phyloP scores from a whole-genome alignment of 1,140 invertebrate genomes.

The Prorops nasuta region DNA sequence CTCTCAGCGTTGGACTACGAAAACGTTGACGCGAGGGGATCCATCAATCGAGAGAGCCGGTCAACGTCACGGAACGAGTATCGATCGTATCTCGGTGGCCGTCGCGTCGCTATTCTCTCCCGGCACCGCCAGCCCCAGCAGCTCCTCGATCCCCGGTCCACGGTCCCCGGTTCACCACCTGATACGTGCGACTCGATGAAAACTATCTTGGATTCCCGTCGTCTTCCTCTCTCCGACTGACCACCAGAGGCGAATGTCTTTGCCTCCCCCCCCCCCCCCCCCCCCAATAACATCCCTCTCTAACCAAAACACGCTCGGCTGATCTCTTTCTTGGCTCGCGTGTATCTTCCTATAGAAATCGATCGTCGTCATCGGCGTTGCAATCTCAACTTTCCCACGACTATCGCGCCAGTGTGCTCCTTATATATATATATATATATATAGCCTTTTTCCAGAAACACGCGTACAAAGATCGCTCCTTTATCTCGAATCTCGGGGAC shows the following conservation, averaged over 20 bases:
- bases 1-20: slow-evolving; percentile 24
- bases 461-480: background rate
- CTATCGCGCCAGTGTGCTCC: slow-evolving; percentile 12
- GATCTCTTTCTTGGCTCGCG: slow-evolving; percentile 14
- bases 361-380: slow-evolving; percentile 25
- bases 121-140: slow-evolving; percentile 20
- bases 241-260: slow-evolving; percentile 29
- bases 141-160: too few relatives aligned
- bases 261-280: slow-evolving; percentile 2
- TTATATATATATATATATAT: slow-evolving; percentile 22
- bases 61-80: slow-evolving; percentile 14
- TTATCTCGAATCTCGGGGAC: background rate
- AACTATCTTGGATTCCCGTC: slow-evolving; percentile 29
- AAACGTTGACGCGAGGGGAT: slow-evolving; percentile 35
- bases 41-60: slow-evolving; percentile 33
- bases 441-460: slow-evolving; percentile 13
- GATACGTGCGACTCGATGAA: slow-evolving; percentile 17
- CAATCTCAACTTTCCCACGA: slow-evolving; percentile 36
- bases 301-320: too few relatives aligned
- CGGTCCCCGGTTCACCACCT: background rate
- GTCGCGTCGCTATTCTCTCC: slow-evolving; percentile 19
- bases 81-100: slow-evolving; percentile 40
- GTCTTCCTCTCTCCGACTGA: slow-evolving; percentile 21
- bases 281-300: too few relatives aligned
- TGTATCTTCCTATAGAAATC: slow-evolving; percentile 16